Base-by-base conservation (phyloP, 1,140 invertebrate species). In the Hyles vespertilio region DNA sequence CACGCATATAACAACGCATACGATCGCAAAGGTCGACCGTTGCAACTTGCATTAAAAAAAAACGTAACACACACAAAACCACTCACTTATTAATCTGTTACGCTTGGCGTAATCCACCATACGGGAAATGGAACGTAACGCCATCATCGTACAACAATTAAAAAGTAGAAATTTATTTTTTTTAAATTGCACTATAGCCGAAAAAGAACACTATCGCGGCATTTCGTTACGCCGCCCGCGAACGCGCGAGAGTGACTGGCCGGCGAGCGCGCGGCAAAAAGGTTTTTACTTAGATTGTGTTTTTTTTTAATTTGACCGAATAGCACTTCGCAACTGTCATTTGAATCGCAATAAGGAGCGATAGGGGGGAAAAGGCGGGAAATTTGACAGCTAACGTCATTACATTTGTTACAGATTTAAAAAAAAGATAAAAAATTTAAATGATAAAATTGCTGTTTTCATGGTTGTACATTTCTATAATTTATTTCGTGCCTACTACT, bases 221-320 rank as follows among this genome's bases (percentile, higher is more conserved):
- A 69, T 65, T 49, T 52, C 69, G 58, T 69, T 51, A 50, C 69
- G 55, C 48, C 48, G 55, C 40, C 12, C 62, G 77, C 61, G 77
- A 61, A 65, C 59, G 77, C 77, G 69, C 70, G 52, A 60, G 68
- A 77, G 79, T 69, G 74, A 82, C 79, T 82, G 79, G 72, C 69
- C 65, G 59, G 34, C 60, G 57, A 55, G 56, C 52, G 53, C 52
- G 32, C 34, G 59, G 69, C 58, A 63, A 72, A 65, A 62, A 71
- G 57, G 67, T 74, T 74, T 78, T 75, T 69, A 59, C 63, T 67
- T 67, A 61, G 61, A 68, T 69, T 73, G 58, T 59, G 47, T 67
- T 65, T 67, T 70, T 73, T 72, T 73, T 63, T 65, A 40, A 49
- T 61, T 61, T 59, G 61, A 50, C 55, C 61, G 56, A 58, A 58